Evolutionary conservation across 2,797 vertebrate species (phyloP).

Genomic region (Lerista edwardsae): DNA sequence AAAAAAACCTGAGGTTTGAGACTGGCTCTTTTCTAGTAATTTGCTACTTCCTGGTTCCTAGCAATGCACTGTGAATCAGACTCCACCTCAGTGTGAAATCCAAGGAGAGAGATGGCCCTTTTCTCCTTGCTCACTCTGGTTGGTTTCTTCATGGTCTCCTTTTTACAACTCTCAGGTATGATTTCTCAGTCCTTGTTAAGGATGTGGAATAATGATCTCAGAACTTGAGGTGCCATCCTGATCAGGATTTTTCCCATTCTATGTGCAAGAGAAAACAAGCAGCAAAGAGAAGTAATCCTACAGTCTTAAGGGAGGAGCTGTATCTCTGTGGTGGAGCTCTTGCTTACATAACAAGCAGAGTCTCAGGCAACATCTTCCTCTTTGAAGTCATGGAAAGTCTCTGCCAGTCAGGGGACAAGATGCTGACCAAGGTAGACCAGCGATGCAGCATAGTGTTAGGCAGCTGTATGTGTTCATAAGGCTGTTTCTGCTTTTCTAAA

Average conservation of each 20-base stretch:
- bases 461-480: background rate
- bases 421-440: too few relatives aligned
- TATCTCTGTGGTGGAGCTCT: too few relatives aligned
- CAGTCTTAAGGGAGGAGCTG: too few relatives aligned
- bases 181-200: background rate
- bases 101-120: background rate
- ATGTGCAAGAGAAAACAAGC: accelerated
- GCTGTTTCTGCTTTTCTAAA: background rate
- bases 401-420: too few relatives aligned
- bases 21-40: background rate
- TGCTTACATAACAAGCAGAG: too few relatives aligned
- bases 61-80: background rate
- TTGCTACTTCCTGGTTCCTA: background rate
- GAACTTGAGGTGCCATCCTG: background rate
- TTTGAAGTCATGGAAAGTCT: too few relatives aligned
- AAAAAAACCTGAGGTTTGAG: background rate
- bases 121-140: background rate
- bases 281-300: too few relatives aligned
- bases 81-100: background rate
- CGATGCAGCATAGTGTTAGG: too few relatives aligned
- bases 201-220: background rate
- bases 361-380: too few relatives aligned
- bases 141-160: too few relatives aligned
- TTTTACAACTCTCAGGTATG: accelerated
- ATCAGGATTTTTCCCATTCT: background rate